A percentile compares a stretch with the other conserved stretches of the same genome.
These are phyloP conservation scores for Mesocentrotus franciscanus DNA, from an alignment of 53 echinoderm and acorn worm genomes.

Conservation along the genomic window DNA sequence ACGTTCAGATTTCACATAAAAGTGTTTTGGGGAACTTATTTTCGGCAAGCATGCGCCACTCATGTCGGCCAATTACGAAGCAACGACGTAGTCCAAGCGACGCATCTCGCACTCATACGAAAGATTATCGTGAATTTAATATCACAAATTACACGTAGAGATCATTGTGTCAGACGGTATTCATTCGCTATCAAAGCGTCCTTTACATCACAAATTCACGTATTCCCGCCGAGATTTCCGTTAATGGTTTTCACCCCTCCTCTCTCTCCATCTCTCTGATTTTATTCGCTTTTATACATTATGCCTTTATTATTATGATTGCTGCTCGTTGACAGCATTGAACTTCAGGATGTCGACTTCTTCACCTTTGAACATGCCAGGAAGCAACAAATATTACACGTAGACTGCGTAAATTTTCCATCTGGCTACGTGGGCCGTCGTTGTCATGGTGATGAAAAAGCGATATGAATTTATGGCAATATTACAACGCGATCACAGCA, in stretches of 20 bases:
- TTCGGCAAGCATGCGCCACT: slow-evolving; percentile 13
- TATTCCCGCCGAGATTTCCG: neutral
- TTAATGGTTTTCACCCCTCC: neutral
- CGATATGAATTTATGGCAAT: neutral
- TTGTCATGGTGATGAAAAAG: slow-evolving; percentile 19
- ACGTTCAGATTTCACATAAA: slow-evolving; percentile 50
- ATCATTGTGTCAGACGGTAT: slow-evolving; percentile 52
- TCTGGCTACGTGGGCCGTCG: neutral
- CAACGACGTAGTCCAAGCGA: slow-evolving; percentile 7
- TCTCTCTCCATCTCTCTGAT: neutral
- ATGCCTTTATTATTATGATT: neutral
- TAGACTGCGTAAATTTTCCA: neutral
- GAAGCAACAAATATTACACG: neutral
- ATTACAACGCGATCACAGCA: neutral
- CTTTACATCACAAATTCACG: neutral
- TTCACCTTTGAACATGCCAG: neutral
- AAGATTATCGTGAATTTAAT: neutral
- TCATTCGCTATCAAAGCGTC: slow-evolving; percentile 43
- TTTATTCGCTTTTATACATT: neutral
- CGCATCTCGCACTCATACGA: slow-evolving; percentile 1
- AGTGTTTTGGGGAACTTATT: neutral
- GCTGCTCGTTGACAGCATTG: neutral
- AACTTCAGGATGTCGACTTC: neutral
- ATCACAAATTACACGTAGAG: slow-evolving; percentile 37
- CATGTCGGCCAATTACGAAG: neutral